Evolutionary conservation across 1,140 invertebrate species (phyloP), one percentile per base, ranked within the genome.

Genomic region (Drosophila sp.): DNA sequence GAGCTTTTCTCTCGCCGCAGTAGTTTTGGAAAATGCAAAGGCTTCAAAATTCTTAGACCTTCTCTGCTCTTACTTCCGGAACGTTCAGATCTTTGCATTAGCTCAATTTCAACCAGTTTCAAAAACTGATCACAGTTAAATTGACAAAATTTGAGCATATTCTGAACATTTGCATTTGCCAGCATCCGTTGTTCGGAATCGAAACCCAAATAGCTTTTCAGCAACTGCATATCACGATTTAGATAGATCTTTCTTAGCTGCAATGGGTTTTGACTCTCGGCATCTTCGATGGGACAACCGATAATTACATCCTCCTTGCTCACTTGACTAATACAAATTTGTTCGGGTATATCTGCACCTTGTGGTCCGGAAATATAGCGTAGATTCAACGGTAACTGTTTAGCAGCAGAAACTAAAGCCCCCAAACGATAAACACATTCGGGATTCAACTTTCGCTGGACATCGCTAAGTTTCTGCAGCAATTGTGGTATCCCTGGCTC

Each of bases 141-240:
- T 92, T 94, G 94, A 92, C 94, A 94, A 91, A 94, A 94, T 90
- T 93, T 94, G 66, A 94, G 92, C 91, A 94, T 93, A 91, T 94
- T 94, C 78, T 94, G 94, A 55, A 94, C 93, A 79, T 93, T 93
- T 7, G 93, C 92, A 82, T 94, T 94, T 68, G 94, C 93, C 79
- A 94, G 93, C 93, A 94, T 94, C 47, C 93, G 91, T 73, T 94
- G 94, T 71, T 94, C 94, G 60, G 90, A 93, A 35, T 94, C 94
- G 73, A 94, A 94, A 65, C 94, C 94, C 56, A 94, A 90, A 71
- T 93, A 92, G 2, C 93, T 93, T 70, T 93, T 93, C 3, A 93
- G 89, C 56, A 94, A 78, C 73, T 92, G 93, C 79, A 93, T 92
- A 65, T 92, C 92, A 40, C 92, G 92, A 63, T 93, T 93, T 6